Percentiles rank a stretch among this genome's conserved stretches.
Conservation (phyloP, 2,888 invertebrate species). For the Adineta ricciae region DNA sequence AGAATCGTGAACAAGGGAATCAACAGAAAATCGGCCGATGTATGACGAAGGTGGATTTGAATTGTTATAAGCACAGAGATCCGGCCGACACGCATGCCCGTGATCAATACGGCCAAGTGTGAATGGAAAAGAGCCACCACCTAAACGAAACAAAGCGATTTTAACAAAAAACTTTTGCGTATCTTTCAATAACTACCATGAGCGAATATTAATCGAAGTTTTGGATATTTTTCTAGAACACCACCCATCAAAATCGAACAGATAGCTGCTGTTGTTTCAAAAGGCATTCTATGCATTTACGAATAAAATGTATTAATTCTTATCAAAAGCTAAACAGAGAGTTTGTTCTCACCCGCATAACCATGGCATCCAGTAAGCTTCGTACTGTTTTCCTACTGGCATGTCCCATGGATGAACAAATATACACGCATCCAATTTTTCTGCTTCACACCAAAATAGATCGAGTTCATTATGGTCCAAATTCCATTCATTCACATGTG, state of each 20-base stretch:
- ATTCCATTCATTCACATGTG: conserved; percentile 56
- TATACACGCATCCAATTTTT: conserved; percentile 51
- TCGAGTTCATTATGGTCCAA: conserved; percentile 52
- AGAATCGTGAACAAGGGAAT: conserved; percentile 54
- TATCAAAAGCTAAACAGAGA: conserved; percentile 34
- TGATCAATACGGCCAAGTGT: conserved; percentile 55
- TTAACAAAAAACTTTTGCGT: no score
- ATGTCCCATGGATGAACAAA: conserved; percentile 59
- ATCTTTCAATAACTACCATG: conserved; percentile 45
- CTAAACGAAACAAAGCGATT: conserved; percentile 36
- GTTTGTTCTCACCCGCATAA: conserved; percentile 49
- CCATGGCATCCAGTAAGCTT: conserved; percentile 56
- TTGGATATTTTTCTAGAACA: conserved; percentile 53
- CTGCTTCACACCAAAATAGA: conserved; percentile 54
- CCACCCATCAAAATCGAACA: conserved; percentile 55
- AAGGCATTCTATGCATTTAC: conserved; percentile 53
- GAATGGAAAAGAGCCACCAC: conserved; percentile 54
- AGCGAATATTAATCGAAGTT: conserved; percentile 54
- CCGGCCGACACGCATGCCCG: conserved; percentile 53
- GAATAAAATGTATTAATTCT: background rate
- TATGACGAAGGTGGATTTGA: conserved; percentile 46
- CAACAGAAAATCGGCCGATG: conserved; percentile 52
- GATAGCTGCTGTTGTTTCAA: conserved; percentile 55
- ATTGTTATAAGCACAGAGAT: conserved; percentile 54
- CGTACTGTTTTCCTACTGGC: conserved; percentile 51